Percentiles rank a stretch among this genome's conserved stretches.
These are phyloP conservation scores for Bostrychus sinensis DNA, from an alignment of 2,113 vertebrate genomes.

Conservation along the genomic window DNA sequence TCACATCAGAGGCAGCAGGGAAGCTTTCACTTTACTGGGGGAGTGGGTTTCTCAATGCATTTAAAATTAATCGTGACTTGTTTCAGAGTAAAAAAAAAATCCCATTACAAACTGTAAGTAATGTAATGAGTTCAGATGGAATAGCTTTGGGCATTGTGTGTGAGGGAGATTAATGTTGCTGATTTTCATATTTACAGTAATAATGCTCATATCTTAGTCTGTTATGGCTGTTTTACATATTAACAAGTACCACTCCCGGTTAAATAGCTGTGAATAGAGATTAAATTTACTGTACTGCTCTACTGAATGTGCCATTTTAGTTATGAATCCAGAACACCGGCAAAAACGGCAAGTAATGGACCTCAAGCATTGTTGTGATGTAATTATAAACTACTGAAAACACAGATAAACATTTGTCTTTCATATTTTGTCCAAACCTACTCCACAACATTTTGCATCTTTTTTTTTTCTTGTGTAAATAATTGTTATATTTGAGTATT, in stretches of 20 bases:
- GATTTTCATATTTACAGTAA: neutral
- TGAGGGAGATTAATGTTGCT: neutral
- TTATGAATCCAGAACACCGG: no score
- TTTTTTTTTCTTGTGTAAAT: no score
- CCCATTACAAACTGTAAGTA: neutral
- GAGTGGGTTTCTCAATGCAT: constrained; percentile 10
- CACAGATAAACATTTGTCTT: no score
- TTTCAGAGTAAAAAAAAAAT: constrained; percentile 4
- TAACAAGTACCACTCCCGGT: neutral
- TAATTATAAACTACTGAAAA: no score
- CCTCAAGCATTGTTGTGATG: no score
- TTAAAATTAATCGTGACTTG: neutral
- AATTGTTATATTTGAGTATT: no score
- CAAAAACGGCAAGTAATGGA: no score
- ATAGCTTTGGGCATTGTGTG: neutral
- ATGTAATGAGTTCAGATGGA: neutral
- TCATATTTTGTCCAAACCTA: no score
- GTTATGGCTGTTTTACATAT: neutral
- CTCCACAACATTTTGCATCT: no score
- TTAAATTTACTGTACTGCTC: no score
- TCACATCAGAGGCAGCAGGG: constrained; percentile 21
- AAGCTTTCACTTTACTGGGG: neutral
- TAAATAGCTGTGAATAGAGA: no score
- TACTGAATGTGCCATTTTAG: no score
- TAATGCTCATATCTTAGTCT: neutral